A percentile compares a stretch with the other conserved stretches of the same genome.
phyloP scores from a whole-genome alignment of 2,797 vertebrate species.

The Chaetodon trifasciatus region DNA sequence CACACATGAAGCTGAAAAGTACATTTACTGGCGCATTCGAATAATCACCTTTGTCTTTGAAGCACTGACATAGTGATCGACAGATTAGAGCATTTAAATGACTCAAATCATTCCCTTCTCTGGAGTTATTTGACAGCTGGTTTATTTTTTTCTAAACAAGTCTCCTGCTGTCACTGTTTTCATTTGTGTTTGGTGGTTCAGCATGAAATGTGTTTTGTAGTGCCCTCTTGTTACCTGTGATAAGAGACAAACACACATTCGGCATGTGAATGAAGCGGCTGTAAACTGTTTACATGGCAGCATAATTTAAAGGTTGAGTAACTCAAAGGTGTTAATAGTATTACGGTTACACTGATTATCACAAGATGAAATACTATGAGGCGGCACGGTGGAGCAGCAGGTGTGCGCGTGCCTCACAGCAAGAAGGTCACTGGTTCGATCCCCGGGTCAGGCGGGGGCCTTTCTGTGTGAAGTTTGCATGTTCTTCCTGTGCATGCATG shows the following conservation, averaged over 20 bases:
- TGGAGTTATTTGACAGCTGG: not conserved
- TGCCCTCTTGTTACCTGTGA: not conserved
- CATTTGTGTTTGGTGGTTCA: not conserved
- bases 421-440: too few species aligned
- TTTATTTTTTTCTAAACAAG: not conserved
- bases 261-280: not conserved
- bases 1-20: not conserved
- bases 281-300: constrained; percentile 1
- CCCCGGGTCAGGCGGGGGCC: too few species aligned
- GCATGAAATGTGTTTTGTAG: not conserved
- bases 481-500: too few species aligned
- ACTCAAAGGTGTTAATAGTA: not conserved
- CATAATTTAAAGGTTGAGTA: not conserved
- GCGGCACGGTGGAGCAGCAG: too few species aligned
- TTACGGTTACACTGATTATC: not conserved
- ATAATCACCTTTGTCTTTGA: not conserved
- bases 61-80: not conserved
- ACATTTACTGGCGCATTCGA: too few species aligned
- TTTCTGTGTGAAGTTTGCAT: too few species aligned
- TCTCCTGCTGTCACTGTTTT: constrained; percentile 1
- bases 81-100: not conserved
- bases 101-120: not conserved
- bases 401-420: too few species aligned
- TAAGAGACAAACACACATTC: not conserved
- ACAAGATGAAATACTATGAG: not conserved